Evolutionary conservation across 1,140 invertebrate genomes (phyloP), one percentile per base, ranked within the genome.

Genomic region (Planococcus citri): DNA sequence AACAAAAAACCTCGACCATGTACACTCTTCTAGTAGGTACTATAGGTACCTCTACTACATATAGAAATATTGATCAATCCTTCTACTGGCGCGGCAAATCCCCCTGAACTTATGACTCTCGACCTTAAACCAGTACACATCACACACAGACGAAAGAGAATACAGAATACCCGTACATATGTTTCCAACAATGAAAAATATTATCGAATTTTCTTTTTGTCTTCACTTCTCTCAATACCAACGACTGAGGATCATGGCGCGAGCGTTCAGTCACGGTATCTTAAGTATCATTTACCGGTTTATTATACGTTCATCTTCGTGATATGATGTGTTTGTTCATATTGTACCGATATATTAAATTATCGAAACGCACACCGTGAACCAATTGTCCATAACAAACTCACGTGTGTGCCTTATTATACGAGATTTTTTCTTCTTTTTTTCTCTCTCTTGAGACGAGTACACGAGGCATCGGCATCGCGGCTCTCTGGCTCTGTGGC

Each of bases 191-290:
- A 33, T 33, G 12, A 33, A 33, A 33, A 33, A 33, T 33, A 33
- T 33, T 33, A 51, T 51, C 41, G 17, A 51, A 51, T 51, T 51
- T 51, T 51, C 41, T 51, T 51, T 51, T 51, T 51, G 41, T 51
- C 17, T 51, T 51, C 6, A 17, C n/a, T 51, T 20, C 41, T n/a
- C n/a, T 51, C 41, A 20, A 51, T 51, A 17, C n/a, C n/a, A n/a
- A n/a, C 41, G 29, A 33, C 29, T 33, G 3, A 33, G n/a, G 41
- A 51, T 51, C 41, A 51, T 51, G 41, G 41, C 41, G 41, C 41
- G 41, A 51, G 41, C 41, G n/a, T 51, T 51, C 41, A 51, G 41
- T 51, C 41, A 51, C 41, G 41, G 41, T 51, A 51, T 51, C n/a
- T 51, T 20, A 51, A 51, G 12, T 51, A 51, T 51, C 41, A 51